Base-by-base conservation (phyloP, 2,797 vertebrate species). In the Botia almorhae region DNA sequence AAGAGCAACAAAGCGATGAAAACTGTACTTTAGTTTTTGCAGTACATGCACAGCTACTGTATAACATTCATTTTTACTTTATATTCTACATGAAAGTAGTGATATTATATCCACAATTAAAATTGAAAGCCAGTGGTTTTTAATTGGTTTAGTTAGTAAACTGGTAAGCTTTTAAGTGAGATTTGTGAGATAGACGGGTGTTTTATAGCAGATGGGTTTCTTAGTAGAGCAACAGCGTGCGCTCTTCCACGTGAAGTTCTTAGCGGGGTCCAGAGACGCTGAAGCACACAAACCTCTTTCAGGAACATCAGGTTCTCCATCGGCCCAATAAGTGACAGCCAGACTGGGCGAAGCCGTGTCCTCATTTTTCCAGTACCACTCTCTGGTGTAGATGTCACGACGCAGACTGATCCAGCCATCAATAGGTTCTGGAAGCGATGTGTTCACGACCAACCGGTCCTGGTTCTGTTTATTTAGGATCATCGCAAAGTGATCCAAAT, bases 341-440 rank as follows among this genome's bases (percentile, higher is more conserved):
- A 80, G n/a, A 13, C 7, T 13, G 7, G 39, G 4, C 16, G 36
- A 0, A 16, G 90, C 53, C 0, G 3, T 0, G 0, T 4, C 2
- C 0, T 0, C 0, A 19, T 16, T 85, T 1, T 90, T 43, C 93
- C 93, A 93, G 90, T 93, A 93, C 92, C 92, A 94, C 1, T 86
- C 23, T 0, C 86, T 89, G 0, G 65, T 87, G 51, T 51, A 17
- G 2, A 91, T 84, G 81, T 84, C 87, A 0, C 88, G 89, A 0
- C 93, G 88, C 85, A 93, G 72, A 29, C 92, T 89, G 13, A 95
- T 89, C 94, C 94, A 95, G 6, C 78, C 84, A 0, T 79, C 7
- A 0, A 17, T 51, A 0, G 0, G 1, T 1, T 7, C 0, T 3
- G 0, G 0, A 26, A n/a, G 13, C 0, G 0, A 0, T 0, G 91